phyloP scores from a whole-genome alignment of 1,140 invertebrate species.

The Macrobrachium nipponense region DNA sequence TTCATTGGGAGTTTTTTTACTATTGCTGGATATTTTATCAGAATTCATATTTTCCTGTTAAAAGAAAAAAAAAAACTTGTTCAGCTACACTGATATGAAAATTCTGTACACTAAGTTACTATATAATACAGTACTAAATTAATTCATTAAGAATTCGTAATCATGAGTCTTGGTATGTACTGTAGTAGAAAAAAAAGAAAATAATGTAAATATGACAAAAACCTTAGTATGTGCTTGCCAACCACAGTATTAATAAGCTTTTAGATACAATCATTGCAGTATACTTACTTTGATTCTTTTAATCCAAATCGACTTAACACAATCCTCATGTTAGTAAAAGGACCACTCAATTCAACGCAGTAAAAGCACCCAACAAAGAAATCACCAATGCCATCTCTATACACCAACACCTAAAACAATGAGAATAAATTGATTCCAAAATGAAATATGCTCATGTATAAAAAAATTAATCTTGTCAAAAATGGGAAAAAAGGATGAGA shows the following conservation, averaged over 20 bases:
- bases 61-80: no score
- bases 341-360: constrained; percentile 51
- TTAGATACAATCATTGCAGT: neutral
- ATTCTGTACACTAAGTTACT: no score
- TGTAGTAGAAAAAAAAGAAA: neutral
- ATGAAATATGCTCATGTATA: no score
- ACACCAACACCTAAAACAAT: constrained; percentile 24
- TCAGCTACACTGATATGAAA: no score
- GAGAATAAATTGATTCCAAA: no score
- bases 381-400: constrained; percentile 34
- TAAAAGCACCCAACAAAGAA: constrained; percentile 54
- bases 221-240: neutral
- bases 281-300: constrained; percentile 32
- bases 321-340: constrained; percentile 46
- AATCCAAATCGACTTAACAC: constrained; percentile 37
- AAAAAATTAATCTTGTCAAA: no score
- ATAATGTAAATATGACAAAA: neutral
- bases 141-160: no score
- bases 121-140: no score
- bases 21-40: no score
- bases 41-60: no score
- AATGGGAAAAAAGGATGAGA: no score
- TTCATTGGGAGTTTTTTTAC: no score
- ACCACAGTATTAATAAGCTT: neutral
- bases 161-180: neutral